These are phyloP conservation scores for Hemitrygon akajei DNA, from an alignment of 2,797 vertebrate genomes.

Conservation along the genomic window DNA sequence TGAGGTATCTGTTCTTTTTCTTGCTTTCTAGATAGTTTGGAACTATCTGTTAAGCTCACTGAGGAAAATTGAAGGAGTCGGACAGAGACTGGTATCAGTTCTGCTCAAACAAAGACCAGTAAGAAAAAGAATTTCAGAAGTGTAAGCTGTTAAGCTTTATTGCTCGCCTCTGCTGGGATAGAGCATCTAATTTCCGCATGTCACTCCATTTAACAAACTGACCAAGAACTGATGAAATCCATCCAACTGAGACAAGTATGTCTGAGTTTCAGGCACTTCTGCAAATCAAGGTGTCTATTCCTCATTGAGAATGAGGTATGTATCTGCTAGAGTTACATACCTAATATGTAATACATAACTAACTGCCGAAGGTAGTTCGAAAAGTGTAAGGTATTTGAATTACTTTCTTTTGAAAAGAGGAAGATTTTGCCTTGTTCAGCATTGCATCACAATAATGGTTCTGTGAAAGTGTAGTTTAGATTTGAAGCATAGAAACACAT, in stretches of 20 bases:
- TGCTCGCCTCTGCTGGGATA: background rate
- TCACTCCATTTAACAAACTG: background rate
- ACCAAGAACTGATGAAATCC: constrained; percentile 14
- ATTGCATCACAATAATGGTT: background rate
- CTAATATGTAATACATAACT: background rate
- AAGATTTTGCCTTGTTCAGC: background rate
- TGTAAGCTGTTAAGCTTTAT: background rate
- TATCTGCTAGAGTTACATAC: background rate
- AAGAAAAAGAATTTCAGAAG: constrained; percentile 8
- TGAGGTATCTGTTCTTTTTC: background rate
- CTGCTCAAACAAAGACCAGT: background rate
- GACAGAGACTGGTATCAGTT: background rate
- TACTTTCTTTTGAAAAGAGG: background rate
- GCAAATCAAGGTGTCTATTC: background rate
- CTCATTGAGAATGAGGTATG: background rate
- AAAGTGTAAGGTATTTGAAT: background rate
- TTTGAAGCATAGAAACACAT: background rate
- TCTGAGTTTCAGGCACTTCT: constrained; percentile 10
- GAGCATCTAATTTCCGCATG: background rate
- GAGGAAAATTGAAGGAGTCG: background rate
- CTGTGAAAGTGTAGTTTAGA: background rate
- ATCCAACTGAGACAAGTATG: background rate
- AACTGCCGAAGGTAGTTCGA: background rate
- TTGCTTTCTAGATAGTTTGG: background rate
- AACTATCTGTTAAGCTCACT: background rate